A percentile compares a stretch with the other conserved stretches of the same genome.
phyloP scores from a whole-genome alignment of 1,140 invertebrate species.

The Drosophila auraria region DNA sequence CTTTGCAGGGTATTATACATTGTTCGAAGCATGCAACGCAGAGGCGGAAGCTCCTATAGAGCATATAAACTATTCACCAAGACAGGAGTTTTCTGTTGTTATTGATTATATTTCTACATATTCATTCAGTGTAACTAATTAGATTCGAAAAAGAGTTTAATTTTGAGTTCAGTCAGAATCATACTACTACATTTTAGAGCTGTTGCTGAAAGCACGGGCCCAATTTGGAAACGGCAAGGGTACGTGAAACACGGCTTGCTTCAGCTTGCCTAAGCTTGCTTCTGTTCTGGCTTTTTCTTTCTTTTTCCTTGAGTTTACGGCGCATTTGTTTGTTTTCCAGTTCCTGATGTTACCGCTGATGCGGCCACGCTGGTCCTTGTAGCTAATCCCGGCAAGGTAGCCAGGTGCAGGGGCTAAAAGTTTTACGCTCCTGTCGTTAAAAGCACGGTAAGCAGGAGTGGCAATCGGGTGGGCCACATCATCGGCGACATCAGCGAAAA shows the following conservation, averaged over 20 bases:
- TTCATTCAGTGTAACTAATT: too few species aligned
- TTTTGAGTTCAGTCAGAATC: too few species aligned
- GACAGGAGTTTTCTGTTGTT: too few species aligned
- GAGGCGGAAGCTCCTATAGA: too few species aligned
- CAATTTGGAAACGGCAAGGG: not conserved
- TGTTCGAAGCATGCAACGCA: too few species aligned
- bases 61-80: not conserved
- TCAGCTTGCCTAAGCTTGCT: not conserved
- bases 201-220: too few species aligned
- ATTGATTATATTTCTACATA: too few species aligned
- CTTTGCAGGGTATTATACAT: not conserved
- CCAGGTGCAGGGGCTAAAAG: conserved; percentile 45
- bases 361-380: conserved; percentile 26
- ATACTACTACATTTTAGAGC: too few species aligned
- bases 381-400: conserved; percentile 14
- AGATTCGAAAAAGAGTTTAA: too few species aligned
- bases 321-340: conserved; percentile 67
- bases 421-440: conserved; percentile 62
- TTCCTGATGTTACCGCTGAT: conserved; percentile 53
- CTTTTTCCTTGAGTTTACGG: conserved; percentile 51
- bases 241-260: not conserved
- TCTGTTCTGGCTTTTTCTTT: not conserved
- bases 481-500: conserved; percentile 32
- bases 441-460: conserved; percentile 33
- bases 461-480: not conserved